These are phyloP conservation scores for Panzeria rudis DNA, from an alignment of 2,888 invertebrate genomes.

Conservation along the genomic window DNA sequence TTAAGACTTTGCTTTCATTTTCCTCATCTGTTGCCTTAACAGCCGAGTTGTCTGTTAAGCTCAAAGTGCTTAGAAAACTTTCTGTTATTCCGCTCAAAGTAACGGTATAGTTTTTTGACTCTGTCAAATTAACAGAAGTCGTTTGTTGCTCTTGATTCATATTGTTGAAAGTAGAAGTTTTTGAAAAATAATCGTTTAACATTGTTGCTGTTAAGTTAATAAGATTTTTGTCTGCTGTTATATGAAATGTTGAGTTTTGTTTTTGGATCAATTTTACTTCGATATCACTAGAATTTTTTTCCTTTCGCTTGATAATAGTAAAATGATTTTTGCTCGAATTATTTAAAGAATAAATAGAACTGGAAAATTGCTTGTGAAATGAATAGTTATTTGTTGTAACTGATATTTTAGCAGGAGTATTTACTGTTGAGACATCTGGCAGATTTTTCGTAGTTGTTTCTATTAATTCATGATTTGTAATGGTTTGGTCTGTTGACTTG, in stretches of 20 bases:
- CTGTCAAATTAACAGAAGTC: no score
- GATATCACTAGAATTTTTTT: no score
- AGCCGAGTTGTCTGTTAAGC: background rate
- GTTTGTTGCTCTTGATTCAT: background rate
- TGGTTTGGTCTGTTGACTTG: background rate
- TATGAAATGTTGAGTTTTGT: background rate
- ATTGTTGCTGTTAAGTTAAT: background rate
- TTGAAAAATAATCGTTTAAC: background rate
- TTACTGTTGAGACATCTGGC: background rate
- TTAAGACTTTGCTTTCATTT: no score
- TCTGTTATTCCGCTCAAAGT: background rate
- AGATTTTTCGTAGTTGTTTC: background rate
- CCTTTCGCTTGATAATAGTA: no score
- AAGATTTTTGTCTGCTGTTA: background rate
- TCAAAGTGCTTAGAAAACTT: background rate
- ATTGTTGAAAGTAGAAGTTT: background rate
- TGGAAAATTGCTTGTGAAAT: no score
- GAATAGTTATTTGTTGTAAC: no score
- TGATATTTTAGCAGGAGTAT: background rate
- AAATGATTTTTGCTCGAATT: no score
- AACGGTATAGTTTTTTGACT: no score
- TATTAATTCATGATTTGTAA: background rate
- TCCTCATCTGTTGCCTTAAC: background rate
- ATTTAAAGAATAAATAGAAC: no score
- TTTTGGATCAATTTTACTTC: no score